phyloP scores from a whole-genome alignment of 2,797 vertebrate genomes.

The Enteromius paludinosus region DNA sequence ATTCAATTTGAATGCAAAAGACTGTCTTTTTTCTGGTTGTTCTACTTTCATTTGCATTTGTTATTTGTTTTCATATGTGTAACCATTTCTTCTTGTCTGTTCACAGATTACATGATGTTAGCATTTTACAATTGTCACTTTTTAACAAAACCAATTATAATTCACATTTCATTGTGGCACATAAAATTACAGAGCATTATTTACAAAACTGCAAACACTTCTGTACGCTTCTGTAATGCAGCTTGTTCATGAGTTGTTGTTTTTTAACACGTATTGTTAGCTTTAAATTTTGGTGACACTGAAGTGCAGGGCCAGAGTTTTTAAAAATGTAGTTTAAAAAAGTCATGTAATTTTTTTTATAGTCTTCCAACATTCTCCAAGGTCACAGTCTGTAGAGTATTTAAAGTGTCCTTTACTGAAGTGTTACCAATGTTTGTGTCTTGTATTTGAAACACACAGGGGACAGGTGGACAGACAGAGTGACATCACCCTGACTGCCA shows the following conservation, averaged over 20 bases:
- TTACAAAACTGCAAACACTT: conserved; percentile 24
- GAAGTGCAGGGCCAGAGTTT: conserved; percentile 43
- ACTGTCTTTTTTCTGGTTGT: not conserved
- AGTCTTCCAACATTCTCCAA: not conserved
- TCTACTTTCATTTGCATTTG: conserved; percentile 13
- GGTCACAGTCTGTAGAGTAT: conserved; percentile 12
- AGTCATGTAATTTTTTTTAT: too few relatives aligned
- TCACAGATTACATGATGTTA: conserved; percentile 26
- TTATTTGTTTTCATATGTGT: conserved; percentile 28
- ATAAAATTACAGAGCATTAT: not conserved
- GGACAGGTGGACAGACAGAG: conserved; percentile 63
- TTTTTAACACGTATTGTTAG: conserved; percentile 40
- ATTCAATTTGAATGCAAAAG: not conserved
- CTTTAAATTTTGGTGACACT: conserved; percentile 56
- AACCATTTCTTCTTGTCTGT: conserved; percentile 41
- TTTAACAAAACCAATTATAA: not conserved
- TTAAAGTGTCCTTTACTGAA: conserved; percentile 47
- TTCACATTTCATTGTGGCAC: not conserved
- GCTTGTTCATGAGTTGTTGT: conserved; percentile 33
- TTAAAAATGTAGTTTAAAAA: not conserved
- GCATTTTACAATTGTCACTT: not conserved
- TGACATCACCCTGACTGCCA: conserved; percentile 53
- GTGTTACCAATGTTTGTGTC: conserved; percentile 64
- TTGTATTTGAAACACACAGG: conserved; percentile 65
- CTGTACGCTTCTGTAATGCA: conserved; percentile 45